A percentile compares a stretch with the other conserved stretches of the same genome.
Conservation (phyloP, 1,140 invertebrate species). For the Meteorus sp. region DNA sequence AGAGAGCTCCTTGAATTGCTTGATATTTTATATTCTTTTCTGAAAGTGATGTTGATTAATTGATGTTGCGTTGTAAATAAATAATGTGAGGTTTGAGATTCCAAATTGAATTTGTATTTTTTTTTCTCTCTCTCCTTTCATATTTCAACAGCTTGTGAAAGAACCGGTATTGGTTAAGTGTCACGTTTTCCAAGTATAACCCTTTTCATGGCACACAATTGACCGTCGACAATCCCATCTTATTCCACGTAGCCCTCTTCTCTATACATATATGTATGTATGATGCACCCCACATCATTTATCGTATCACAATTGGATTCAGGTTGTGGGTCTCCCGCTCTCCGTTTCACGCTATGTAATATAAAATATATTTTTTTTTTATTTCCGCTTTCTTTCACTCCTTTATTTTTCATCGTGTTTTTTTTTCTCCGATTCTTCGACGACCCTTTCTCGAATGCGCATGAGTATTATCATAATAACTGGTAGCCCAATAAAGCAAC, state of each 20-base stretch:
- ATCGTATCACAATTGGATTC: slow-evolving; percentile 16
- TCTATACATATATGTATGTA: too few relatives aligned
- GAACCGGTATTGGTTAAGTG: slow-evolving; percentile 16
- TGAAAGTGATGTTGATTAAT: too few relatives aligned
- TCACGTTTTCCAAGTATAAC: slow-evolving; percentile 15
- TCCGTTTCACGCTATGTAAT: not conserved
- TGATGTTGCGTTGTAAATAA: too few relatives aligned
- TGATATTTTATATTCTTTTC: too few relatives aligned
- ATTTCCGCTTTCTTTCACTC: not conserved
- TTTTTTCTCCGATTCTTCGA: not conserved
- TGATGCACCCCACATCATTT: too few relatives aligned
- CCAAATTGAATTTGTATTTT: too few relatives aligned
- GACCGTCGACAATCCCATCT: slow-evolving; percentile 15
- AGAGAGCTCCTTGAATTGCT: too few relatives aligned
- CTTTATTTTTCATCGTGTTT: not conserved
- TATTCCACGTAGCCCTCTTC: not conserved
- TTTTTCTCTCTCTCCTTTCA: too few relatives aligned
- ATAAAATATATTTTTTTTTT: slow-evolving; percentile 6
- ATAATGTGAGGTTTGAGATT: too few relatives aligned
- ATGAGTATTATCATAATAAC: slow-evolving; percentile 41
- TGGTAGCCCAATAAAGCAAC: slow-evolving; percentile 39
- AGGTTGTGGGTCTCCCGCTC: not conserved
- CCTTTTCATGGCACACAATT: slow-evolving; percentile 11
- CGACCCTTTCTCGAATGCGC: not conserved
- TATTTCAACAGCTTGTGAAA: too few relatives aligned